Evolutionary conservation across 2,888 invertebrate genomes (phyloP).

Genomic region (Parthenolecanium corni): DNA sequence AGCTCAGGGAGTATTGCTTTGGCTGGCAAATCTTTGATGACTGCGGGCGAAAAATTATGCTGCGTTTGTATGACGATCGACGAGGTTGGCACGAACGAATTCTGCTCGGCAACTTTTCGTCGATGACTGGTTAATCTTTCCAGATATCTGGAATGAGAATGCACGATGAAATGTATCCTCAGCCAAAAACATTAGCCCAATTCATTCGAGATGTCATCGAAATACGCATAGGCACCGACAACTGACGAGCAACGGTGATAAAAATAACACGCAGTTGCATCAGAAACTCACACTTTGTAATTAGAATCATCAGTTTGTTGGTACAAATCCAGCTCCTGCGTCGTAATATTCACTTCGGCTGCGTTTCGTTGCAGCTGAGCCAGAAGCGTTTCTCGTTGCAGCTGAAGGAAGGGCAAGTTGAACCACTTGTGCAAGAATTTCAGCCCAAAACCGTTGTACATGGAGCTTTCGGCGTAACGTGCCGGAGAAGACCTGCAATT

Average conservation of each 20-base stretch:
- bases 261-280: neutral
- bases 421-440: slow-evolving; percentile 87
- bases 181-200: neutral
- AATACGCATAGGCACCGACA: too few relatives aligned
- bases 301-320: slow-evolving; percentile 61
- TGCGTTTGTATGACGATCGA: slow-evolving; percentile 33
- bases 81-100: slow-evolving; percentile 43
- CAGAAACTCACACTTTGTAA: slow-evolving; percentile 45
- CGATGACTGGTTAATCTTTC: slow-evolving; percentile 63
- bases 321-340: slow-evolving; percentile 61
- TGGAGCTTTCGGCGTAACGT: slow-evolving; percentile 81
- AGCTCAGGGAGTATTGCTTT: neutral
- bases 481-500: slow-evolving; percentile 46
- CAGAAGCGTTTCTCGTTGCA: slow-evolving; percentile 73
- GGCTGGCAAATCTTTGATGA: neutral
- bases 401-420: slow-evolving; percentile 81
- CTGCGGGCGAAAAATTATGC: slow-evolving; percentile 1
- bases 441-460: slow-evolving; percentile 91
- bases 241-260: too few relatives aligned
- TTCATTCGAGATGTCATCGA: too few relatives aligned
- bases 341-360: slow-evolving; percentile 63
- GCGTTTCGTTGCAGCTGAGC: slow-evolving; percentile 75
- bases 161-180: neutral
- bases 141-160: slow-evolving; percentile 44
- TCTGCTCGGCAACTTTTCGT: slow-evolving; percentile 56